phyloP scores from a whole-genome alignment of 1,140 invertebrate genomes.

The Ephestia elutella region DNA sequence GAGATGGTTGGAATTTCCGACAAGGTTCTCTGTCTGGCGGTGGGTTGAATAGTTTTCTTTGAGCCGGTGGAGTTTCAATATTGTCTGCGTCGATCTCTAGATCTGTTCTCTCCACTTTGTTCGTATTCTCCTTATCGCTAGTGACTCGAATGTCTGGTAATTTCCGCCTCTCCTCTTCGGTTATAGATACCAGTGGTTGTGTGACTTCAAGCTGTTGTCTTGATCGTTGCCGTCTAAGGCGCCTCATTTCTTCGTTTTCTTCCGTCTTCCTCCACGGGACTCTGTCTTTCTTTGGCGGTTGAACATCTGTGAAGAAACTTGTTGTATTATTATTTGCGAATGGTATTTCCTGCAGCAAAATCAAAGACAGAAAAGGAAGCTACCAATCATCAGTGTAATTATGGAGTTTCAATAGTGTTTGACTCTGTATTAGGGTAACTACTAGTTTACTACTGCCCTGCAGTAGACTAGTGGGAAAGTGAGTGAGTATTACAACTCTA shows the following conservation, averaged over 20 bases:
- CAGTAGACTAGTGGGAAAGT: no score
- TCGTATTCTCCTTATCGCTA: conserved; percentile 29
- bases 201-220: conserved; percentile 55
- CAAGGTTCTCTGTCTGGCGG: conserved; percentile 78
- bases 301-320: conserved; percentile 76
- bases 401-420: no score
- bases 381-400: no score
- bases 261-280: conserved; percentile 82
- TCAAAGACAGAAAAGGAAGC: no score
- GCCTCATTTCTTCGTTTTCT: conserved; percentile 70
- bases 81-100: conserved; percentile 93
- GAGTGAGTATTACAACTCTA: no score
- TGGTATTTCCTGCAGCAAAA: no score
- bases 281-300: conserved; percentile 83
- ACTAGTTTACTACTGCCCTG: no score
- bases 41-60: conserved; percentile 80
- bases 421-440: no score
- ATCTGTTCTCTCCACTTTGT: conserved; percentile 74
- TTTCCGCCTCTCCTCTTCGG: conserved; percentile 74
- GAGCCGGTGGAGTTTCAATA: conserved; percentile 90
- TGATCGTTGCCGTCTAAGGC: conserved; percentile 69
- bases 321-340: background rate
- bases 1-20: conserved; percentile 62
- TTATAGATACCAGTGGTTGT: conserved; percentile 71
- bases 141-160: conserved; percentile 59